phyloP scores from a whole-genome alignment of 2,113 vertebrate genomes.

The Centropus bengalensis region DNA sequence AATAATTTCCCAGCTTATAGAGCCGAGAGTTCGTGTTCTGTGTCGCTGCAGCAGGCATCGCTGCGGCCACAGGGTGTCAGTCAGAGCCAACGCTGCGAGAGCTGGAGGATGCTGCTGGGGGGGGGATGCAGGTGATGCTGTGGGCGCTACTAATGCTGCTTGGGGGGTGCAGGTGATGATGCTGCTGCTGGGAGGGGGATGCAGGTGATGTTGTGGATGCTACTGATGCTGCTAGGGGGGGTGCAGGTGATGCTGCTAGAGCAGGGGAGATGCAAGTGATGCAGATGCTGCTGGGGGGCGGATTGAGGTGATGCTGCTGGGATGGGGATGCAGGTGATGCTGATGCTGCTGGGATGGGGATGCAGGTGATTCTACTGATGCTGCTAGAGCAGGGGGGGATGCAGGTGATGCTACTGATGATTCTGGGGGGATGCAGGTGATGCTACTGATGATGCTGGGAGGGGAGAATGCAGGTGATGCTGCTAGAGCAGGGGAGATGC shows the following conservation, averaged over 20 bases:
- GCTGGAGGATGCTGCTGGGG: no score
- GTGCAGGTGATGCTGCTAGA: not conserved
- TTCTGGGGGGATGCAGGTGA: not conserved
- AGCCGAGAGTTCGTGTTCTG: not conserved
- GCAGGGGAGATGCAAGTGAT: no score
- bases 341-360: not conserved
- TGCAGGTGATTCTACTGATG: not conserved
- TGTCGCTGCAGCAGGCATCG: not conserved
- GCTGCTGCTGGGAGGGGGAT: not conserved
- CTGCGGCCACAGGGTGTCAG: slow-evolving; percentile 30
- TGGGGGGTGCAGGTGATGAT: no score
- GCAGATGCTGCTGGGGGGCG: no score
- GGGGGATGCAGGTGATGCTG: not conserved
- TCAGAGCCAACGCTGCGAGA: not conserved
- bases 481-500: not conserved
- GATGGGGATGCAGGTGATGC: not conserved
- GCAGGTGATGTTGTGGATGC: no score
- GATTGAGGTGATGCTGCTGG: no score
- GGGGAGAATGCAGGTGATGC: not conserved
- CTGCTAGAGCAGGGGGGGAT: no score
- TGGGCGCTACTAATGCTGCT: not conserved
- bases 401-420: not conserved
- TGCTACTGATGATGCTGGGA: no score
- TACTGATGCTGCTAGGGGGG: no score
- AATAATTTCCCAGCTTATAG: not conserved